Evolutionary conservation across 2,888 invertebrate genomes (phyloP), one percentile per base, ranked within the genome.

Genomic region (Acanthoscelides obtectus): DNA sequence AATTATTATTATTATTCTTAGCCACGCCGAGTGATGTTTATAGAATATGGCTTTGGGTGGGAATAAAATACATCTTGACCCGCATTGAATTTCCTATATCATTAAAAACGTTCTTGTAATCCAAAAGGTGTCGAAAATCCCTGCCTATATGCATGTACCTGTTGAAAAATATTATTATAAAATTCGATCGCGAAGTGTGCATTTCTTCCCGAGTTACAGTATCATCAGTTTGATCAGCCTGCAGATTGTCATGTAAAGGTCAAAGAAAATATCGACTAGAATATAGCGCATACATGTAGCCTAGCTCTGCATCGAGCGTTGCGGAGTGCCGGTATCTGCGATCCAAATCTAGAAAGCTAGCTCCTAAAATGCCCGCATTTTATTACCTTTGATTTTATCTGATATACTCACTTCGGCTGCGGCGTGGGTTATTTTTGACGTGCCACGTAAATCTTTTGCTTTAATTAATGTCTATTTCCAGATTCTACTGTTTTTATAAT

Each of bases 371-470:
- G 84, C 81, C 82, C 81, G 83, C 83, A 83, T 83, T 84, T 85
- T 84, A 84, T 84, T 83, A 81, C 82, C 77, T 75, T 77, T 79
- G 84, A 85, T 84, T 81, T 83, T 84, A 85, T 85, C 85, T 79
- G 80, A 77, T 77, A 79, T 78, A 80, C 82, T 45, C 45, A 45
- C 45, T 45, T 45, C 45, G 45, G 81, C 45, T 6, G 81, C 81
- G 79, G 84, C 83, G 83, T 83, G 83, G 84, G 84, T 81, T 85
- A 85, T 83, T 84, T 84, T 83, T 82, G 84, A 84, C 82, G 79
- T 80, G 64, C 76, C 70, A 80, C 80, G 84, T 84, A 85, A 84
- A 85, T 85, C 84, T 84, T 82, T 79, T 79, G 79, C 81, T 81
- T 82, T 84, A 84, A 85, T 84, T 84, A 85, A 85, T 84, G 83